Percentiles rank a stretch among this genome's conserved stretches.
These are phyloP conservation scores for Volucella bombylans DNA, from an alignment of 2,888 invertebrate genomes.

Conservation along the genomic window DNA sequence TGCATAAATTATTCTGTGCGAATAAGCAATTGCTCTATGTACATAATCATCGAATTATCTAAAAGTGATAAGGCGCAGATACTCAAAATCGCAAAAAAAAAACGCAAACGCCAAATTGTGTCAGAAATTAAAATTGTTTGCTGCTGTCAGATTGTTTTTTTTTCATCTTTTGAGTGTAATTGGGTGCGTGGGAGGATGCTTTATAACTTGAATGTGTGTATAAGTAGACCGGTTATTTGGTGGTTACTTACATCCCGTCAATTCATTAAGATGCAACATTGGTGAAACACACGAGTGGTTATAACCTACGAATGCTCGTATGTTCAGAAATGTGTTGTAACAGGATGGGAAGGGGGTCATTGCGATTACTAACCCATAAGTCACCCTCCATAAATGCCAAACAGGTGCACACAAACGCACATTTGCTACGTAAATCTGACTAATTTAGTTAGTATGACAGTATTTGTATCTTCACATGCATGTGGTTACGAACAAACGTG, in stretches of 20 bases:
- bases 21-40: slow-evolving; percentile 26
- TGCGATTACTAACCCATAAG: slow-evolving; percentile 23
- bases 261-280: slow-evolving; percentile 7
- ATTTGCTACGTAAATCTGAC: slow-evolving; percentile 21
- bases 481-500: background rate
- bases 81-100: slow-evolving; percentile 40
- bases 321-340: background rate
- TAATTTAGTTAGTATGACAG: slow-evolving; percentile 26
- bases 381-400: background rate
- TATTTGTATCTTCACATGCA: background rate
- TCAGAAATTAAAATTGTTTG: slow-evolving; percentile 50
- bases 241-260: background rate
- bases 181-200: slow-evolving; percentile 53
- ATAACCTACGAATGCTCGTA: background rate
- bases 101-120: slow-evolving; percentile 57
- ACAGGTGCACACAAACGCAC: slow-evolving; percentile 24
- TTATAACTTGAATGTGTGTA: slow-evolving; percentile 22
- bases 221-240: slow-evolving; percentile 35
- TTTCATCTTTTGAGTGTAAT: slow-evolving; percentile 31
- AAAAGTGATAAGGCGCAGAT: slow-evolving; percentile 3
- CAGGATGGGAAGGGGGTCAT: background rate
- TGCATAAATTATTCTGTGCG: slow-evolving; percentile 15
- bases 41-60: slow-evolving; percentile 1
- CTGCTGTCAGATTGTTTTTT: slow-evolving; percentile 46
- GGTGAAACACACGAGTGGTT: background rate